Base-by-base conservation (phyloP, 2,113 vertebrate species). In the Aix galericulata region DNA sequence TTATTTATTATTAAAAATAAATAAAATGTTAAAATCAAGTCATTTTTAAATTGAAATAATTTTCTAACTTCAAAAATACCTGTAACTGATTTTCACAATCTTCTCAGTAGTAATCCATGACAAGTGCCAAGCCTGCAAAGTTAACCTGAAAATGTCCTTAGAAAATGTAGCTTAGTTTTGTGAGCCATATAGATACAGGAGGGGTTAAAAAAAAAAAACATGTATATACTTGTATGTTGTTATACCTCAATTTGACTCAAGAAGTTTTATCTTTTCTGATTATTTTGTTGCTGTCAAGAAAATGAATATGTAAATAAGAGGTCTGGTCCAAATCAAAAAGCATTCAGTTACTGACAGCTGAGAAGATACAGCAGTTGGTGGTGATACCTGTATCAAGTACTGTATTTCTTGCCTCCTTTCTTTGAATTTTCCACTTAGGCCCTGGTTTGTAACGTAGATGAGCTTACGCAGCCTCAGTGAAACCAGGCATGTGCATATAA, bases 401-500 rank as follows among this genome's bases (percentile, higher is more conserved):
- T n/a, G 12, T 62, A 9, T 52, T 84, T 62, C 13, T 67, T 84
- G 42, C 14, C 14, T 38, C 3, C 31, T 85, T 82, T 26, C 11
- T 86, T 38, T 73, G 68, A 17, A 13, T 36, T 91, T 86, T 84
- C 38, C 36, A 67, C 8, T 12, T 72, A 67, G 34, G 46, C 6
- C 10, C 5, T n/a, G 32, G 31, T 77, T 40, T 75, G 14, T 52
- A 26, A 71, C 25, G 42, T 2, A 0, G 18, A 9, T 67, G 15
- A 75, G 46, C 12, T 85, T 90, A 12, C 6, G 17, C 29, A 77
- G n/a, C 60, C 12, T 67, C 53, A 29, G 22, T 81, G 73, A 90
- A 77, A 38, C 9, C 21, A 50, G 71, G 36, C 71, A 29, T 27
- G 8, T 38, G 11, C 0, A 0, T 21, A 48, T 48, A 48, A 52